phyloP scores from a whole-genome alignment of 2,888 invertebrate species.

The Callyntrura guangdongensis region DNA sequence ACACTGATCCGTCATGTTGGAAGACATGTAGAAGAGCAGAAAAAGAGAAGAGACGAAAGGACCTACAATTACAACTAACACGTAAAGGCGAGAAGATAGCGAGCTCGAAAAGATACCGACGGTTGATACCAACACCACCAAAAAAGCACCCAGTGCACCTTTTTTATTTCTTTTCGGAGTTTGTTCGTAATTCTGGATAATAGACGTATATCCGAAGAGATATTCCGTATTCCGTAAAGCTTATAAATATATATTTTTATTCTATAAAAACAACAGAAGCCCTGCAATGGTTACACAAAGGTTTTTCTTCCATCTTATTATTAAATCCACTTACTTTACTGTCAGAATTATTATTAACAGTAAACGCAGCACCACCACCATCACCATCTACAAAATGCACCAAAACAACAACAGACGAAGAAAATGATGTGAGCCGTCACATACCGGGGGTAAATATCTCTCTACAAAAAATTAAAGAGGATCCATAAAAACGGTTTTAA shows the following conservation, averaged over 20 bases:
- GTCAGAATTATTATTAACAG: constrained; percentile 63
- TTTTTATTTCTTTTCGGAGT: constrained; percentile 59
- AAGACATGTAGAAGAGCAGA: constrained; percentile 55
- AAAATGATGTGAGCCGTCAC: constrained; percentile 63
- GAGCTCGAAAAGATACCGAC: constrained; percentile 48
- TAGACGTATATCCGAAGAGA: too few species aligned
- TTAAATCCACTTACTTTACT: constrained; percentile 69
- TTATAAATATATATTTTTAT: not conserved
- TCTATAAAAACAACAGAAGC: constrained; percentile 3
- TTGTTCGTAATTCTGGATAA: too few species aligned
- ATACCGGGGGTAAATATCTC: not conserved
- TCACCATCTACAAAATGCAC: constrained; percentile 10
- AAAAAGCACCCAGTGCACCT: constrained; percentile 38
- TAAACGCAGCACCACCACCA: not conserved
- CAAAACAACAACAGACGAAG: constrained; percentile 33
- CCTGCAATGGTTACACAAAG: not conserved
- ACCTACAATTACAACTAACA: constrained; percentile 56
- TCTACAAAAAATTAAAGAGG: constrained; percentile 22
- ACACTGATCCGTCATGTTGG: constrained; percentile 61
- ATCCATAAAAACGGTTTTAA: constrained; percentile 56
- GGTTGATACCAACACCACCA: constrained; percentile 33
- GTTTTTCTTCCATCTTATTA: constrained; percentile 36
- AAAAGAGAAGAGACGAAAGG: not conserved
- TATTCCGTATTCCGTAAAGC: not conserved
- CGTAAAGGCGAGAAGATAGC: constrained; percentile 41